phyloP scores from a whole-genome alignment of 2,113 vertebrate genomes.

The Nipponia nippon region DNA sequence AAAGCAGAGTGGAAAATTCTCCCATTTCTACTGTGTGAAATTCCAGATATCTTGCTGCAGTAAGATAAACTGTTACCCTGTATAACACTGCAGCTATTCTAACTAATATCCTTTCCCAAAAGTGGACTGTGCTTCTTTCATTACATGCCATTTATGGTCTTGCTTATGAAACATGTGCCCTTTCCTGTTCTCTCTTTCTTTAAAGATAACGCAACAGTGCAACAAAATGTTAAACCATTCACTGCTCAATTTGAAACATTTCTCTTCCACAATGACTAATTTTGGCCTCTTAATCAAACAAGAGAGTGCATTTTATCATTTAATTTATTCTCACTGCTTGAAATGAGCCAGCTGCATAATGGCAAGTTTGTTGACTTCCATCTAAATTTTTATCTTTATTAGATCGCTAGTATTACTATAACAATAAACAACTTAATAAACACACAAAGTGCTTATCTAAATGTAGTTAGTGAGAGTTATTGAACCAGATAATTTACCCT shows the following conservation, averaged over 20 bases:
- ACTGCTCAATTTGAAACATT: conserved; percentile 39
- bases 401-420: conserved; percentile 81
- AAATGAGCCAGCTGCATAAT: conserved; percentile 71
- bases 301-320: conserved; percentile 66
- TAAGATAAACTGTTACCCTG: conserved; percentile 1
- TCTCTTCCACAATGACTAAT: conserved; percentile 61
- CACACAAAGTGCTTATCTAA: conserved; percentile 79
- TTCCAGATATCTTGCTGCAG: background rate
- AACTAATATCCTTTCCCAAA: conserved; percentile 9
- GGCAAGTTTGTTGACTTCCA: conserved; percentile 68
- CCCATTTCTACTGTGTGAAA: background rate
- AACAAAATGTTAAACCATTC: background rate
- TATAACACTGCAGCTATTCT: conserved; percentile 7
- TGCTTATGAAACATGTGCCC: background rate
- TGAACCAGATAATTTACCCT: conserved; percentile 84
- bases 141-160: conserved; percentile 36
- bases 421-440: conserved; percentile 90
- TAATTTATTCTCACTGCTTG: conserved; percentile 72
- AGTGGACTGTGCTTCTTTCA: conserved; percentile 41
- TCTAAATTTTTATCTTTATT: conserved; percentile 72
- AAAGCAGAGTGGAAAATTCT: conserved; percentile 8
- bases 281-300: conserved; percentile 60
- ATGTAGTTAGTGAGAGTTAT: conserved; percentile 78
- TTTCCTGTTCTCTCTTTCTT: background rate
- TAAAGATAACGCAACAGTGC: background rate